Conservation (phyloP, 2,888 invertebrate genomes). For the Diaperis boleti region DNA sequence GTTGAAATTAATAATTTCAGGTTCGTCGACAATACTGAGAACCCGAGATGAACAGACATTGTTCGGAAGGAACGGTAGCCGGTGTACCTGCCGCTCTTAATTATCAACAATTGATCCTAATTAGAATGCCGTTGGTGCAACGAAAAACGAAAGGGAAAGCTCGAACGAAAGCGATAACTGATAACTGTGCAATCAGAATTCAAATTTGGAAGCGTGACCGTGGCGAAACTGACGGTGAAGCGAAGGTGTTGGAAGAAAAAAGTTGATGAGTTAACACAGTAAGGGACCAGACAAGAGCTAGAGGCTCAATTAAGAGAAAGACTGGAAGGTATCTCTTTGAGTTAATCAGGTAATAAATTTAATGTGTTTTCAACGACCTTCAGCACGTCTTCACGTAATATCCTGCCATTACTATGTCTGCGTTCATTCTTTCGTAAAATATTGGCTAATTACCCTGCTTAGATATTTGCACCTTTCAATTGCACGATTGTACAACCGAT, state of each 20-base stretch:
- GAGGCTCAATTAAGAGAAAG: too few relatives aligned
- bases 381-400: not conserved
- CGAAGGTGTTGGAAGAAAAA: not conserved
- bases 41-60: not conserved
- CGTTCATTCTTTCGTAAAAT: not conserved
- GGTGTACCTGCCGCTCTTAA: not conserved
- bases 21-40: not conserved
- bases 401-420: slow-evolving; percentile 5
- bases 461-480: slow-evolving; percentile 13
- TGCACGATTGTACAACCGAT: slow-evolving; percentile 25
- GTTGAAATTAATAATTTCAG: slow-evolving; percentile 4
- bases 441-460: slow-evolving; percentile 7
- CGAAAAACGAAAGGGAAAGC: slow-evolving; percentile 38
- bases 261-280: too few relatives aligned
- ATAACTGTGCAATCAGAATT: slow-evolving; percentile 28
- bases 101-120: slow-evolving; percentile 20
- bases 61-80: not conserved
- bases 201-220: slow-evolving; percentile 26
- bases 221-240: slow-evolving; percentile 11
- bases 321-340: too few relatives aligned
- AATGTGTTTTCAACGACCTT: not conserved
- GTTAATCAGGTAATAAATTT: too few relatives aligned
- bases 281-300: too few relatives aligned
- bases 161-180: slow-evolving; percentile 37
- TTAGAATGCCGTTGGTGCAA: slow-evolving; percentile 33